Base-by-base conservation (phyloP, 2,113 vertebrate species). In the Machaerirhynchus nigripectus region DNA sequence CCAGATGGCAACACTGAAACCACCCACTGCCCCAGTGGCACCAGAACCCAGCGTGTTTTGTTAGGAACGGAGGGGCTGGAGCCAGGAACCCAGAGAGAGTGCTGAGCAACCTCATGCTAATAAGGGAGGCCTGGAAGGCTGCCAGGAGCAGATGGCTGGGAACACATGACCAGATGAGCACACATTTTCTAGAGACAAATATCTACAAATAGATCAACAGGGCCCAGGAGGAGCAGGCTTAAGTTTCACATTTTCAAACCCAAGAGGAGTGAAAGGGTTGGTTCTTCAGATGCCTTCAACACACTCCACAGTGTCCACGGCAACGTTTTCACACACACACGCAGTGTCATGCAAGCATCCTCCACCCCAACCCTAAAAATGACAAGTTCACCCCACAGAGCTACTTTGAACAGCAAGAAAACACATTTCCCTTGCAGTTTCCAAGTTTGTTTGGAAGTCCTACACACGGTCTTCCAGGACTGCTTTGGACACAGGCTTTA, bases 141-240 rank as follows among this genome's bases (percentile, higher is more conserved):
- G 91, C 95, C 93, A 95, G 24, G 14, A 74, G 78, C 77, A 94
- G 94, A 94, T 92, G 91, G 83, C 65, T 84, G 80, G 75, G 60
- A 92, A 80, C 22, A 20, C 76, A 85, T 92, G 91, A 96, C 94
- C 96, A 92, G 81, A 96, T 85, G 44, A 94, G 80, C 47, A 73
- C 85, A 71, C 57, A 21, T 92, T 88, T 92, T 92, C 90, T 93
- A 79, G 46, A 94, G 92, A 87, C 92, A 96, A 85, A 96, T 85
- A 95, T 69, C 94, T 87, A 93, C 94, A 97, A 94, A 97, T 93
- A 91, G 79, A 96, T 79, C 80, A 83, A 90, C 96, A 77, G 89
- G 74, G 65, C 88, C 65, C 80, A 84, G 75, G 59, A 93, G 55
- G 53, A 77, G 49, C 16, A 67, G 90, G 75, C 27, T 94, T 77